Evolutionary conservation across 2,113 vertebrate genomes (phyloP), one percentile per base, ranked within the genome.

Genomic region (Phylloscopus trochiloides): DNA sequence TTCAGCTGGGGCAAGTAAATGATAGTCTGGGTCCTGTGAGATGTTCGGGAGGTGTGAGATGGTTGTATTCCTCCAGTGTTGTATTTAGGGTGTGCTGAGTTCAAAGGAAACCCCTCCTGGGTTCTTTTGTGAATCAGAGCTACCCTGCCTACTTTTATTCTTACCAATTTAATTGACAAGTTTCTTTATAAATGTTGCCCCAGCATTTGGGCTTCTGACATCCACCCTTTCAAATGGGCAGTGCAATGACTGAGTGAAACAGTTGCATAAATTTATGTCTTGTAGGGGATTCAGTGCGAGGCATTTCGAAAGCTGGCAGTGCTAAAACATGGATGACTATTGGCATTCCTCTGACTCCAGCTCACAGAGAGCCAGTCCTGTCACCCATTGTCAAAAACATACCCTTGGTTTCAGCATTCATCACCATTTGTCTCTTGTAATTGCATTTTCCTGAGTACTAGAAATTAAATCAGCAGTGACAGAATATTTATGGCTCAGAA

Each of bases 401-500:
- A 81, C 32, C 81, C 77, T 91, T 75, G 57, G 66, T 91, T 96
- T 85, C 75, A 61, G 65, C 78, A 80, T 88, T 92, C 75, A 79
- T 91, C 90, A 94, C 84, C 43, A 83, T 91, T 95, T 88, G 68
- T 90, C 74, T 94, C 59, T 76, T 0, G 2, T 93, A 96, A 95
- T 91, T 96, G 32, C 77, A 32, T 96, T 90, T 95, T 93, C 74
- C 66, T 81, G 72, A 92, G 83, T 81, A 85, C 62, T 81, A 84
- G 93, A 80, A 94, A 88, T 91, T 62, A 82, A 96, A 92, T 89
- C 77, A 63, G 28, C 77, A 96, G 42, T 76, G 83, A 95, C 83
- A 91, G 91, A 92, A 58, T 94, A 93, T 96, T 97, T 96, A 94
- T 70, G 80, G 73, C 74, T 92, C 31, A 66, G 83, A 94, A 91